Percentiles rank a stretch among this genome's conserved stretches.
Evolutionary conservation across 2,113 vertebrate genomes (phyloP).

Genomic region (Brachyhypopomus gauderio): DNA sequence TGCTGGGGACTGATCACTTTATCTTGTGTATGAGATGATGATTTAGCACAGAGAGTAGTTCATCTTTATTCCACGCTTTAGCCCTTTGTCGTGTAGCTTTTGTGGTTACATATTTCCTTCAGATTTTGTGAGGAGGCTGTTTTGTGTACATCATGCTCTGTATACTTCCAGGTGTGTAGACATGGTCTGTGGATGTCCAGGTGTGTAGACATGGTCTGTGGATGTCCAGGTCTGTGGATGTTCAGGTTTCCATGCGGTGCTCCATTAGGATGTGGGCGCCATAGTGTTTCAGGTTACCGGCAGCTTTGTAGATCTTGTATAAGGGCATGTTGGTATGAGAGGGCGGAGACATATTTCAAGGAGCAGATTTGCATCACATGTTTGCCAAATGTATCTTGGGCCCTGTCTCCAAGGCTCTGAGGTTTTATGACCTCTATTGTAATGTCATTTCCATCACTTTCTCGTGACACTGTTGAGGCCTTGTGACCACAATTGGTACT

Average conservation of each 20-base stretch:
- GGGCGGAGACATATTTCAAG: too few species aligned
- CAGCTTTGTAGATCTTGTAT: background rate
- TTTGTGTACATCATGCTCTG: background rate
- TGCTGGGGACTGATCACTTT: slow-evolving; percentile 35
- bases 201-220: background rate
- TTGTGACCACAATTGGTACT: too few species aligned
- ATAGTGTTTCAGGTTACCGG: background rate
- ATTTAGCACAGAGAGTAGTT: slow-evolving; percentile 21
- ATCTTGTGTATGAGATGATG: slow-evolving; percentile 39
- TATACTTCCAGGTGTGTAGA: background rate
- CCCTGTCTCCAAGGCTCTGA: too few species aligned
- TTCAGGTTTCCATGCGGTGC: background rate
- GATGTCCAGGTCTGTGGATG: background rate
- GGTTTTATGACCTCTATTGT: too few species aligned
- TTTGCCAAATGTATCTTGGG: too few species aligned
- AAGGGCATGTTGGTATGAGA: too few species aligned
- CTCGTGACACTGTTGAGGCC: too few species aligned
- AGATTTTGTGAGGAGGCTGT: slow-evolving; percentile 31
- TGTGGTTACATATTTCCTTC: slow-evolving; percentile 44
- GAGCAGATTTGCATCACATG: too few species aligned
- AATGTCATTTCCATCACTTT: too few species aligned
- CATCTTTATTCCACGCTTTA: slow-evolving; percentile 2
- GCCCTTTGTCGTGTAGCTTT: slow-evolving; percentile 38
- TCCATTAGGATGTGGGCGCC: slow-evolving; percentile 30
- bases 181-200: background rate